Evolutionary conservation across 2,888 invertebrate species (phyloP), one percentile per base, ranked within the genome.

Genomic region (Tiliacea aurago): DNA sequence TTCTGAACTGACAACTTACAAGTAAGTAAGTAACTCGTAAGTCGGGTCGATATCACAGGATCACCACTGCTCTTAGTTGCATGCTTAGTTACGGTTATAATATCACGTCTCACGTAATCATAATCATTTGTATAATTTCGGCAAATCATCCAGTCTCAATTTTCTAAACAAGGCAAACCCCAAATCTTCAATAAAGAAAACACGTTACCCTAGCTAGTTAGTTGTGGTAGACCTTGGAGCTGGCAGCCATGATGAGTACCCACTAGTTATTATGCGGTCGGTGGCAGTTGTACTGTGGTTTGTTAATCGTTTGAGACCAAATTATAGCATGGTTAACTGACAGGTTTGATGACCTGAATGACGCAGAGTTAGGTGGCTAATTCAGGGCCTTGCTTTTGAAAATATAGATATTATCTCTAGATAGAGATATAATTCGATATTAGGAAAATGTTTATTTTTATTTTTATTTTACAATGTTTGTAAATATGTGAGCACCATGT

Each of bases 241-340:
- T 71, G 56, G 37, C 53, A 28, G 66, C 43, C 51, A 63, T 65
- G 71, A 84, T 55, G 62, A 61, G 41, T 23, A 18, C 43, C 11
- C 13, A 15, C n/a, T 51, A 20, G 49, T 71, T 37, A 84, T 84
- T 84, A 74, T 84, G 84, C 43, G 85, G 85, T 82, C 43, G 23
- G 20, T 4, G 49, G 7, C 23, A 66, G 58, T 59, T 13, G 56
- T 33, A 11, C 70, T 84, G 84, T 68, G 84, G 84, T 82, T 76
- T 56, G 63, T 6, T 62, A 84, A 74, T 72, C 58, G 66, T 58
- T 53, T 23, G 11, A 58, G 56, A 70, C 76, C 51, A 41, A 69
- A 69, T 75, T 78, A 78, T 65, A 37, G 23, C 20, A 15, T 6
- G 2, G 33, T 55, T 3, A 23, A 33, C 53, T 61, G 59, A 53